These are phyloP conservation scores for Petrosia ficiformis DNA, from an alignment of 37 sponge, comb jelly and placozoan species.

Conservation along the genomic window DNA sequence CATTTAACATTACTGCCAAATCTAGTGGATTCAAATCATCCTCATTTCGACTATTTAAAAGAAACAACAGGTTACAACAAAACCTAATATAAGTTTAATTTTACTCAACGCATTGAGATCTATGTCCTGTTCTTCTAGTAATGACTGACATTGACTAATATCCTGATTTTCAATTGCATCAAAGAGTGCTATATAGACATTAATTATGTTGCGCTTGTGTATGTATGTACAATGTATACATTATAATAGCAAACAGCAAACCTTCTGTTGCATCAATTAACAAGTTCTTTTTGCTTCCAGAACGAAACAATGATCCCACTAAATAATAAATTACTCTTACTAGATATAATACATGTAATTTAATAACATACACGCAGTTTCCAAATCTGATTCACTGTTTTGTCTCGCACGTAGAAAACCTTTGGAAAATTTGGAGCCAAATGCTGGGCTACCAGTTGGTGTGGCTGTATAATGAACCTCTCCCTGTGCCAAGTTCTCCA, in stretches of 20 bases:
- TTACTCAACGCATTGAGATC: background rate
- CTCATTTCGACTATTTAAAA: conserved; percentile 34
- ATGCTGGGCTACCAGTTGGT: background rate
- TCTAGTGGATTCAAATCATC: conserved; percentile 70
- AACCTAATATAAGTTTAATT: too few species aligned
- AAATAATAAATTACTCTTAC: background rate
- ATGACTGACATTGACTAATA: background rate
- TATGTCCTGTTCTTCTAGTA: background rate
- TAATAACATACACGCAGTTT: too few species aligned
- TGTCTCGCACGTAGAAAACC: background rate
- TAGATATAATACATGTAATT: too few species aligned
- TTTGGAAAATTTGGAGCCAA: background rate
- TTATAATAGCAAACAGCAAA: background rate
- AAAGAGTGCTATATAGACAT: conserved; percentile 1
- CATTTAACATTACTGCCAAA: conserved; percentile 63
- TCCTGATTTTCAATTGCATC: background rate
- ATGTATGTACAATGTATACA: background rate
- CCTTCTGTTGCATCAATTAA: conserved; percentile 18
- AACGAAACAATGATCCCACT: conserved; percentile 18
- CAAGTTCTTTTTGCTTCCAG: conserved; percentile 51
- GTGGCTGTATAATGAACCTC: background rate
- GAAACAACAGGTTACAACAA: background rate
- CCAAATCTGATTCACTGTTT: conserved; percentile 16
- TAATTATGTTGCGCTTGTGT: background rate
- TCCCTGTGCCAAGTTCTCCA: background rate